phyloP scores from a whole-genome alignment of 2,797 vertebrate genomes.

The Lerista edwardsae region DNA sequence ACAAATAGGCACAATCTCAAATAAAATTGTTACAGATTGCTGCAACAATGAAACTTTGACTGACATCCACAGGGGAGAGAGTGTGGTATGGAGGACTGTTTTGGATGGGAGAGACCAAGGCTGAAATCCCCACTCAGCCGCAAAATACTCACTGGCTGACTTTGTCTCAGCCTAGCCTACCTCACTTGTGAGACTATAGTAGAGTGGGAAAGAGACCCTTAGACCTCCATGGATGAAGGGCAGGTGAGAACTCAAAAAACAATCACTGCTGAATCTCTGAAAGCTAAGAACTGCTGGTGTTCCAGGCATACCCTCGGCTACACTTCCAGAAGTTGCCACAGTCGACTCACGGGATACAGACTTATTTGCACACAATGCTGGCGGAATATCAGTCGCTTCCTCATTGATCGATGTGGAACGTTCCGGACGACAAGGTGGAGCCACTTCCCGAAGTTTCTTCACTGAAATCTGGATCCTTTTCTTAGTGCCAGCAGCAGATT shows the following conservation, averaged over 20 bases:
- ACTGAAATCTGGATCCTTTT: constrained; percentile 55
- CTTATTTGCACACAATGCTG: constrained; percentile 54
- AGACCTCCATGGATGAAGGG: no score
- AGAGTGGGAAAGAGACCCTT: no score
- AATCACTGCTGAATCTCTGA: not conserved
- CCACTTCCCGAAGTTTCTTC: constrained; percentile 66
- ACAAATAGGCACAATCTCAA: not conserved
- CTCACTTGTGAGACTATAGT: no score
- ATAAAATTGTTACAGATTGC: not conserved
- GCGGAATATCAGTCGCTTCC: constrained; percentile 16
- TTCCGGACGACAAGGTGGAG: constrained; percentile 33
- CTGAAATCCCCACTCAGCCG: no score
- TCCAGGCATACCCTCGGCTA: constrained; percentile 57
- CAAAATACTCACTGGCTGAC: no score
- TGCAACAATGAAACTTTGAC: not conserved
- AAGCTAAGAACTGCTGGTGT: not conserved
- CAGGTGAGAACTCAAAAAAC: no score
- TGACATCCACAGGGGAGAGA: not conserved
- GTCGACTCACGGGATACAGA: not conserved
- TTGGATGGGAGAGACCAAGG: no score
- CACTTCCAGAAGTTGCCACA: not conserved
- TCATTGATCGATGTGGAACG: constrained; percentile 1
- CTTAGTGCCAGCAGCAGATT: not conserved
- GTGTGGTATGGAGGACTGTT: no score
- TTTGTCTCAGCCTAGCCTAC: no score